These are phyloP conservation scores for Istiophorus platypterus DNA, from an alignment of 2,113 vertebrate species.

Conservation along the genomic window DNA sequence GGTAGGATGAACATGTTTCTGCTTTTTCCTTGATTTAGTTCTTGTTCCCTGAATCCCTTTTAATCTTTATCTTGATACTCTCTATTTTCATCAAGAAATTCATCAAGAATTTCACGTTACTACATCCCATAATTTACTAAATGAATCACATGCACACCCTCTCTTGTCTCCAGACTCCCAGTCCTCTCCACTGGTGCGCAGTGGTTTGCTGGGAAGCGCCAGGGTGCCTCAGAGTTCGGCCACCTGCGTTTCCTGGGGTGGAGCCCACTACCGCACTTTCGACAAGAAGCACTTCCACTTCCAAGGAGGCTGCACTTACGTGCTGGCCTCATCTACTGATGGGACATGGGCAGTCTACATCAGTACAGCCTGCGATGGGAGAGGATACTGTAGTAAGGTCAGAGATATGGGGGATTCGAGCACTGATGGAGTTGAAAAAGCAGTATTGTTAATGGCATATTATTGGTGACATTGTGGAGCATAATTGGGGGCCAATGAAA, in stretches of 20 bases:
- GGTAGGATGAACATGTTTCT: background rate
- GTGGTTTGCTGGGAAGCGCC: conserved; percentile 72
- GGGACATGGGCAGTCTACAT: conserved; percentile 89
- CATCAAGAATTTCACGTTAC: background rate
- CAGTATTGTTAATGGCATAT: background rate
- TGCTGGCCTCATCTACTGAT: conserved; percentile 85
- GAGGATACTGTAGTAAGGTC: conserved; percentile 85
- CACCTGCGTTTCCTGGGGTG: conserved; percentile 89
- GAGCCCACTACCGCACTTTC: conserved; percentile 90
- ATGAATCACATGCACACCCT: background rate
- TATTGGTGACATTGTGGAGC: background rate
- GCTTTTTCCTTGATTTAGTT: background rate
- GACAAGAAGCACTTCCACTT: conserved; percentile 91
- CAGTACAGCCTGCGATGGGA: conserved; percentile 67
- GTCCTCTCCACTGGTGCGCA: conserved; percentile 75
- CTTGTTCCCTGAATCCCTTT: too few species aligned
- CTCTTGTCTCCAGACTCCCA: conserved; percentile 70
- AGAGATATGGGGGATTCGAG: background rate
- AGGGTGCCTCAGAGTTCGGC: conserved; percentile 75
- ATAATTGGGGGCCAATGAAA: background rate
- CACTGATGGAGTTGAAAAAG: background rate
- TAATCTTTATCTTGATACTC: background rate
- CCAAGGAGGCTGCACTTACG: conserved; percentile 88
- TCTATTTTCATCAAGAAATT: background rate
- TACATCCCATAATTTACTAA: background rate